Percentiles rank a stretch among this genome's conserved stretches.
Evolutionary conservation across 2,113 vertebrate genomes (phyloP).

Genomic region (Seriola quinqueradiata): DNA sequence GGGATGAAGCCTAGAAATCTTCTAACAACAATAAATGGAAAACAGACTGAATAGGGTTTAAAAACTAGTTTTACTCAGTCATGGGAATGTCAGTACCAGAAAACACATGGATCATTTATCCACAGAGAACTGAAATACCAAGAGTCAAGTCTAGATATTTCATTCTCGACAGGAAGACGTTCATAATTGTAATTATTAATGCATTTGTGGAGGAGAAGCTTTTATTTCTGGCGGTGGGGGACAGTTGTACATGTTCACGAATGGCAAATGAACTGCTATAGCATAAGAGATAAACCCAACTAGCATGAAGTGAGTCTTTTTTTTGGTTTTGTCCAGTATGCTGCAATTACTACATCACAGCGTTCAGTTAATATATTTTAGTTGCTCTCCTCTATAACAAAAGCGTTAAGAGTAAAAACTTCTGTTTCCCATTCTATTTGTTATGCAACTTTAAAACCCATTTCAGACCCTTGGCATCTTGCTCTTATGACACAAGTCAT

Average conservation of each 20-base stretch:
- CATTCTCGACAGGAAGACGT: neutral
- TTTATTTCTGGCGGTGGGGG: conserved; percentile 19
- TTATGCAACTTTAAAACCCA: neutral
- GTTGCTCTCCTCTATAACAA: neutral
- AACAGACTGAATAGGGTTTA: neutral
- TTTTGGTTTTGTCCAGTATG: neutral
- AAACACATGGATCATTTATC: too few relatives aligned
- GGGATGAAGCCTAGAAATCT: neutral
- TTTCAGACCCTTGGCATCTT: neutral
- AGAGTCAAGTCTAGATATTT: neutral
- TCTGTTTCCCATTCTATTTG: conserved; percentile 1
- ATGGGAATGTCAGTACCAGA: neutral
- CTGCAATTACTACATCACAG: neutral
- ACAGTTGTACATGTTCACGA: conserved; percentile 33
- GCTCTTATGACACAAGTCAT: conserved; percentile 46
- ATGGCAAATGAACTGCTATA: conserved; percentile 17
- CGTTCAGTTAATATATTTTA: neutral
- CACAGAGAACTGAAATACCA: neutral
- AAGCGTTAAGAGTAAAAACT: neutral
- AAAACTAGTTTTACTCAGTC: neutral
- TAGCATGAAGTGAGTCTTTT: neutral
- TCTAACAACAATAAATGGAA: neutral
- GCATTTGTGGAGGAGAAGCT: neutral
- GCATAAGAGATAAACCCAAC: neutral
- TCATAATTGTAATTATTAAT: conserved; percentile 1